Conservation (phyloP, 2,797 vertebrate species). For the Tinamus major region DNA sequence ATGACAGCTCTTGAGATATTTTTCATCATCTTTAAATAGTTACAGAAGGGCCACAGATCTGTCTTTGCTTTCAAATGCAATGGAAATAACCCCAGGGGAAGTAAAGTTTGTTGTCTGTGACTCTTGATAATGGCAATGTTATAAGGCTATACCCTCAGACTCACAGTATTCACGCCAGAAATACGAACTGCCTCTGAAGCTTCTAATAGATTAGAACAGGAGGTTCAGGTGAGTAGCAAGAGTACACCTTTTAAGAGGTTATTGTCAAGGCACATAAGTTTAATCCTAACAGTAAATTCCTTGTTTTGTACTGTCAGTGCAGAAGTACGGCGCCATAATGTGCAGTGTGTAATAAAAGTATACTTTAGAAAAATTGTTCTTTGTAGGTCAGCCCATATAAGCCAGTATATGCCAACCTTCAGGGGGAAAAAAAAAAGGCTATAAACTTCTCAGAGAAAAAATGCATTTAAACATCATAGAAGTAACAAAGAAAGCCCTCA, state of each 20-base stretch:
- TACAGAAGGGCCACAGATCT: neutral
- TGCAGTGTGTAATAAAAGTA: accelerated
- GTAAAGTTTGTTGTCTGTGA: neutral
- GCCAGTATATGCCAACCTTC: neutral
- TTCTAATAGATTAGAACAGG: neutral
- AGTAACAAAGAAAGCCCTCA: neutral
- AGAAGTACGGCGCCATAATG: neutral
- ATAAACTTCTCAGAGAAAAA: neutral
- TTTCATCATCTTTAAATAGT: neutral
- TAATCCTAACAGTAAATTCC: neutral
- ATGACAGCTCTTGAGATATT: neutral
- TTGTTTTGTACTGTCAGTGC: neutral
- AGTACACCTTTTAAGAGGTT: neutral
- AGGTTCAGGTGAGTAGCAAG: neutral
- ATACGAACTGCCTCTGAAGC: accelerated
- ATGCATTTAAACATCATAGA: neutral
- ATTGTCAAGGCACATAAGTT: neutral
- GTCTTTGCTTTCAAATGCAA: neutral
- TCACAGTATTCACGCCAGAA: neutral
- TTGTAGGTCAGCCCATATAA: neutral
- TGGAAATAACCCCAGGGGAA: neutral
- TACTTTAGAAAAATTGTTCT: neutral
- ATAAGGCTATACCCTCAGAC: neutral
- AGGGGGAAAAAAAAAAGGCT: neutral
- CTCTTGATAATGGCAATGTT: neutral